Percentiles rank a stretch among this genome's conserved stretches.
Evolutionary conservation across 1,140 invertebrate species (phyloP).

Genomic region (Ditylenchus dipsaci): DNA sequence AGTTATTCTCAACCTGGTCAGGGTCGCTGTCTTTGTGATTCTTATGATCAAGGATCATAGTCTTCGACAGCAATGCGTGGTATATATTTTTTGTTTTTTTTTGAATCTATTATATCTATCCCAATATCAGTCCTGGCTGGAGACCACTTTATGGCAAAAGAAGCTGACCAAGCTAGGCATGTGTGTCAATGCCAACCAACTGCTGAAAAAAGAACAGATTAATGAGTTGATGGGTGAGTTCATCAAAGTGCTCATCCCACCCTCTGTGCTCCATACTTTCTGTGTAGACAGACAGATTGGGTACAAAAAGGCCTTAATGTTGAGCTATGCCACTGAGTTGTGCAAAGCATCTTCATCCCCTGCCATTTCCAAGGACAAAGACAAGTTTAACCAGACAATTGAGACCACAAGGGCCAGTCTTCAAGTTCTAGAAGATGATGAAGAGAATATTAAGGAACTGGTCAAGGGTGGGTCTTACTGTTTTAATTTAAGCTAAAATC

Average conservation of each 20-base stretch:
- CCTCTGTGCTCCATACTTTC: slow-evolving; percentile 17
- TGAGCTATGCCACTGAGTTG: slow-evolving; percentile 25
- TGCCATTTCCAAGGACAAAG: neutral
- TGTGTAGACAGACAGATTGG: slow-evolving; percentile 18
- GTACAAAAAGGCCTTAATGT: neutral
- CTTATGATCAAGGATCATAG: slow-evolving; percentile 6
- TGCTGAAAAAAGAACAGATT: slow-evolving; percentile 15
- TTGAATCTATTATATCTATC: no score
- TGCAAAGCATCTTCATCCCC: slow-evolving; percentile 22
- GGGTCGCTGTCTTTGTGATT: slow-evolving; percentile 15
- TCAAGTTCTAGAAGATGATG: neutral
- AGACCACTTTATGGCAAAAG: slow-evolving; percentile 28
- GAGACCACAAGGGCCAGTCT: slow-evolving; percentile 11
- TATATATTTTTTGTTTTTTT: neutral
- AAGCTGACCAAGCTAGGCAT: slow-evolving; percentile 7
- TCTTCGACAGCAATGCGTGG: slow-evolving; percentile 11
- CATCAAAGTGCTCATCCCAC: slow-evolving; percentile 18
- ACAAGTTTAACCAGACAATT: slow-evolving; percentile 17
- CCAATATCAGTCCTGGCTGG: slow-evolving; percentile 18
- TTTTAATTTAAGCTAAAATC: no score
- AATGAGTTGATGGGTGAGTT: slow-evolving; percentile 26
- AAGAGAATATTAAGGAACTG: neutral
- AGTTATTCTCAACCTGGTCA: slow-evolving; percentile 14
- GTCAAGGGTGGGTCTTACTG: neutral
- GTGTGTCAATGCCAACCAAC: slow-evolving; percentile 2